Conservation (phyloP, 2,888 invertebrate species). For the Sepioteuthis lessoniana region DNA sequence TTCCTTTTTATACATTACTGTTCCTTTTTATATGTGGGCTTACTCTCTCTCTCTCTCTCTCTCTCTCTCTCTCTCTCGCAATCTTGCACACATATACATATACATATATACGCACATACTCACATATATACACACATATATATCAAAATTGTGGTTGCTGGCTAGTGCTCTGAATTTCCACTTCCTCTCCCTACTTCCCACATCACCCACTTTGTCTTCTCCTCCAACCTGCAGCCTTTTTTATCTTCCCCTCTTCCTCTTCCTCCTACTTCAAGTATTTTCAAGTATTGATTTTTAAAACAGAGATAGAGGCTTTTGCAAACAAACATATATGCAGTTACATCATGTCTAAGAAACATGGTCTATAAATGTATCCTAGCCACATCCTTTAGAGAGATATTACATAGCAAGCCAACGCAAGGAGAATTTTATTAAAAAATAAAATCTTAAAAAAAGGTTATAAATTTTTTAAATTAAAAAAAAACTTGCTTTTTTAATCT, state of each 20-base stretch:
- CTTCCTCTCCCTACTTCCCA: neutral
- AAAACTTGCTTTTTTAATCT: neutral
- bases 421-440: neutral
- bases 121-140: neutral
- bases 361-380: conserved; percentile 17
- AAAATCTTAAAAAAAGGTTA: neutral
- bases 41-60: neutral
- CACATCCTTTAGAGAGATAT: conserved; percentile 16
- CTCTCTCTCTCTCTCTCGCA: too few relatives aligned
- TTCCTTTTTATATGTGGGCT: neutral
- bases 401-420: neutral
- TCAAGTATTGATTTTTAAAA: conserved; percentile 33
- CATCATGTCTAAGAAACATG: conserved; percentile 33
- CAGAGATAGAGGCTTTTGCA: conserved; percentile 16
- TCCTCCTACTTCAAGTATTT: conserved; percentile 4
- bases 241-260: conserved; percentile 5
- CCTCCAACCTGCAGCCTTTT: neutral
- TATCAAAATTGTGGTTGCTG: neutral
- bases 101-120: too few relatives aligned
- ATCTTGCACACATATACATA: neutral
- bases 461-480: conserved; percentile 13
- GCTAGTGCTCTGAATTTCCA: neutral
- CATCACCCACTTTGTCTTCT: neutral
- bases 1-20: neutral
- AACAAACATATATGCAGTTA: conserved; percentile 33